phyloP scores from a whole-genome alignment of 1,140 invertebrate genomes.

The Heterodera carotae region DNA sequence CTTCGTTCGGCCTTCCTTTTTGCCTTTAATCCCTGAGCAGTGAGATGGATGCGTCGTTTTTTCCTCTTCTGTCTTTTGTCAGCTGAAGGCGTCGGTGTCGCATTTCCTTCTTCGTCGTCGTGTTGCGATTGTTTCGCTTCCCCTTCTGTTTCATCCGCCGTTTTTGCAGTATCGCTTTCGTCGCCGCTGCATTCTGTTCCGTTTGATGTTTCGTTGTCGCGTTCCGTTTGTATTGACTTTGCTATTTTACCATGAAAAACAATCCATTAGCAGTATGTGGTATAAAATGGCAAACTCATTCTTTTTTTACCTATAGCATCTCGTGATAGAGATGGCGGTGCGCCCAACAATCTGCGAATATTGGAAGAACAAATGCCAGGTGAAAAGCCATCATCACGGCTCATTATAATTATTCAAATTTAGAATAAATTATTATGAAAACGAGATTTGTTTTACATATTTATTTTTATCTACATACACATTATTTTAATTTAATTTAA shows the following conservation, averaged over 20 bases:
- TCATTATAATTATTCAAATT: background rate
- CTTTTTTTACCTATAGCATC: background rate
- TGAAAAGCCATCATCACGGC: background rate
- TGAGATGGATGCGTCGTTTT: conserved; percentile 36
- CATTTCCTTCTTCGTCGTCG: conserved; percentile 1
- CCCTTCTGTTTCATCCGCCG: conserved; percentile 22
- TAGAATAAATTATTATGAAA: no score
- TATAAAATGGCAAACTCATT: background rate
- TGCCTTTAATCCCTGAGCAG: conserved; percentile 19
- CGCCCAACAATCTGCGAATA: conserved; percentile 21
- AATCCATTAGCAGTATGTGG: no score
- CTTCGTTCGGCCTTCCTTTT: conserved; percentile 42
- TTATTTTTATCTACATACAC: no score
- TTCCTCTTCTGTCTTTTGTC: conserved; percentile 30
- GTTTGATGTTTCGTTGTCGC: background rate
- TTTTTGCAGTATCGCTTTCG: conserved; percentile 28
- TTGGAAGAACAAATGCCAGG: background rate
- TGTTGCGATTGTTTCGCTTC: conserved; percentile 15
- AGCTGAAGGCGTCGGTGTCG: no score
- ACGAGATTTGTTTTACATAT: no score
- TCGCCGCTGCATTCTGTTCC: conserved; percentile 21
- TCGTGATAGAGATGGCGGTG: conserved; percentile 7
- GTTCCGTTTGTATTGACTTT: background rate
- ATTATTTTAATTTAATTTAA: no score
- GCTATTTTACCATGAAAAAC: no score